Evolutionary conservation across 1,140 invertebrate genomes (phyloP), one percentile per base, ranked within the genome.

Genomic region (Hydropsyche tenuis): DNA sequence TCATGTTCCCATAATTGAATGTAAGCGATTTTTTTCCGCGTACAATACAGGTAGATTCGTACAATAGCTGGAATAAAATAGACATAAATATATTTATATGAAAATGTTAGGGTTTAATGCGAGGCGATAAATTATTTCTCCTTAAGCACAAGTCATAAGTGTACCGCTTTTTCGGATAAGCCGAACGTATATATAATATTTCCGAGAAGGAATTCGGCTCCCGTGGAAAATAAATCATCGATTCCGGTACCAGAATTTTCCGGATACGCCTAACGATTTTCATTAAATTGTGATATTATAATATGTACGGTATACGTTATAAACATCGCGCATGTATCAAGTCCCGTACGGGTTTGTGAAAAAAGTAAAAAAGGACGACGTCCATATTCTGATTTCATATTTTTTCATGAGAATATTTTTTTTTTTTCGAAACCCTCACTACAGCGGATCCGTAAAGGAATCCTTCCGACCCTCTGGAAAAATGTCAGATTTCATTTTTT

Each of bases 241-340:
- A n/a, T 51, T 51, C 30, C 46, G 68, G 42, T 56, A 9, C 45
- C 27, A 45, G 14, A 70, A 37, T 70, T 70, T 70, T 37, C 68
- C 68, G 68, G 68, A 70, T 56, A 42, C 45, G 68, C 2, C 42
- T 70, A 48, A 48, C 68, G 68, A 70, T 70, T 70, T 70, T 45
- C 68, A 70, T 70, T 60, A 70, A 70, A 70, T 56, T 70, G 51
- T 56, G 63, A 65, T 70, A 56, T 70, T 45, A 11, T 5, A 9
- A 23, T 63, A 30, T 64, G 37, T 6, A 42, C 20, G 3, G 20
- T 20, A 22, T 27, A 14, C 56, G 56, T 51, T 51, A 22, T 51
- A 22, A 23, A 62, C 65, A 12, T 23, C 20, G 25, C 45, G 14
- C 65, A n/a, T 63, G 16, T 63, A 30, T 63, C 14, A 30, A 12